Conservation (phyloP, 2,797 vertebrate species). For the Taeniopygia guttata region DNA sequence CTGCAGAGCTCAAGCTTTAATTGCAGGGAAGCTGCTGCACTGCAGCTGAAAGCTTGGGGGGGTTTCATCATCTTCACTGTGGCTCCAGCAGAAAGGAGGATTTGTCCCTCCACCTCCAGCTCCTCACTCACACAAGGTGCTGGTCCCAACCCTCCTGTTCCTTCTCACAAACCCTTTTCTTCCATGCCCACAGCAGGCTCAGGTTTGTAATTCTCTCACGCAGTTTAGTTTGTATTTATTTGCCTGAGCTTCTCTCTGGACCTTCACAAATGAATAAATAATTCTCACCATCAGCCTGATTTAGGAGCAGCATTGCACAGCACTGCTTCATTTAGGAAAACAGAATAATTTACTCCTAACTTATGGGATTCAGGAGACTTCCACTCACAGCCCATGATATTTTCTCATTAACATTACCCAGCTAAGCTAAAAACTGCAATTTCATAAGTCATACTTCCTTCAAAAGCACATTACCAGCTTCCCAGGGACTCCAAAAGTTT, state of each 20-base stretch:
- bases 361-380: slow-evolving; percentile 30
- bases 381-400: background rate
- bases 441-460: slow-evolving; percentile 36
- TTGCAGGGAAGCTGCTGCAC: background rate
- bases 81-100: background rate
- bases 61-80: background rate
- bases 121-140: background rate
- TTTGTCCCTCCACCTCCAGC: background rate
- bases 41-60: background rate
- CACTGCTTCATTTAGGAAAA: background rate
- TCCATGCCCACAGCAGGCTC: accelerated
- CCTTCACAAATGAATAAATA: background rate
- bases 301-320: background rate
- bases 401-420: slow-evolving; percentile 47
- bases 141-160: background rate
- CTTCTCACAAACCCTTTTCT: background rate
- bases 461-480: slow-evolving; percentile 29
- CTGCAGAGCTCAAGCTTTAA: background rate
- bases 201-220: background rate
- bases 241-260: background rate
- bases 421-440: slow-evolving; percentile 51
- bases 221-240: background rate
- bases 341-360: slow-evolving; percentile 38
- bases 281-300: background rate
- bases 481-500: slow-evolving; percentile 40